These are phyloP conservation scores for Morpho achilles DNA, from an alignment of 2,888 invertebrate genomes.

Conservation along the genomic window DNA sequence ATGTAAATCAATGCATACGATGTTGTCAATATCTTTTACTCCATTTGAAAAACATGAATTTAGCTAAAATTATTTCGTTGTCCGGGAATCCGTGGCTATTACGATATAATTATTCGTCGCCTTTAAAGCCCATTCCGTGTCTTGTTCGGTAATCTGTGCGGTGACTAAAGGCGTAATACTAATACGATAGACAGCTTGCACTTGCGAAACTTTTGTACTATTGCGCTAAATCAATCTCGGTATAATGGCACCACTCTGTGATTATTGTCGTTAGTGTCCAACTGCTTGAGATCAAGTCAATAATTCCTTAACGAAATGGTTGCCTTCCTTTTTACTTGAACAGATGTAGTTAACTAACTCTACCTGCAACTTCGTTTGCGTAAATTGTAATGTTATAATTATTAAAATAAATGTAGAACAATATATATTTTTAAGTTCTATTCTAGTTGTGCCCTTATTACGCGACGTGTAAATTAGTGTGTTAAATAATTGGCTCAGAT, in stretches of 20 bases:
- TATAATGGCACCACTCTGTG: conserved; percentile 52
- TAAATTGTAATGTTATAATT: too few species aligned
- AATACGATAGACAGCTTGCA: conserved; percentile 30
- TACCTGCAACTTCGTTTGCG: too few species aligned
- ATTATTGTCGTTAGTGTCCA: conserved; percentile 36
- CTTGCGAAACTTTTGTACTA: conserved; percentile 42
- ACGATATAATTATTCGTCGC: too few species aligned
- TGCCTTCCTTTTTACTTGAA: conserved; percentile 9
- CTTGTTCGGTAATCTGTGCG: conserved; percentile 31
- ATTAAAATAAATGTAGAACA: too few species aligned
- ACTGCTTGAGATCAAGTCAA: conserved; percentile 30
- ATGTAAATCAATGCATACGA: too few species aligned
- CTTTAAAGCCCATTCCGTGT: background rate
- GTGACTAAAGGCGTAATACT: conserved; percentile 34
- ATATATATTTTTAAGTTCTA: too few species aligned
- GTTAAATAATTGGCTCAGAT: too few species aligned
- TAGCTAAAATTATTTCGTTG: background rate
- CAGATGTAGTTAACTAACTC: background rate
- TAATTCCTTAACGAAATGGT: conserved; percentile 15
- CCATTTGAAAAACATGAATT: background rate
- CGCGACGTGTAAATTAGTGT: too few species aligned
- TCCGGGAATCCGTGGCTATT: too few species aligned
- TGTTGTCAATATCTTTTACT: too few species aligned
- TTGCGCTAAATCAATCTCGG: conserved; percentile 66
- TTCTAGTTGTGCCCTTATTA: too few species aligned